phyloP scores from a whole-genome alignment of 2,113 vertebrate species.

The Sylvietta virens region DNA sequence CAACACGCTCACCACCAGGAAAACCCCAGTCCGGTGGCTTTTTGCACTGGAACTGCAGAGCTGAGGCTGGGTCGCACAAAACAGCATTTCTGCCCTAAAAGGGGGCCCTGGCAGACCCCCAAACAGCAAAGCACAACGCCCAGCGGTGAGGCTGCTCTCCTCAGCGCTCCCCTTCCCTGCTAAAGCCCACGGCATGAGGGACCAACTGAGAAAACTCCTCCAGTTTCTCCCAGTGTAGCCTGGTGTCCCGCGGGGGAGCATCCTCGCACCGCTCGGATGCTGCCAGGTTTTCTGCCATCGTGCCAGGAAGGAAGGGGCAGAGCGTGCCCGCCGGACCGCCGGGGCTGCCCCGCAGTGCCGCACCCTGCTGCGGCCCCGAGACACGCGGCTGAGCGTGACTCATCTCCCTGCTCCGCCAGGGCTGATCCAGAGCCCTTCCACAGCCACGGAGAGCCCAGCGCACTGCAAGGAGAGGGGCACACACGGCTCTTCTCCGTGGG shows the following conservation, averaged over 20 bases:
- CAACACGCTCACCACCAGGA: not conserved
- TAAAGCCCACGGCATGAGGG: fast-evolving
- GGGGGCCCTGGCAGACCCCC: fast-evolving
- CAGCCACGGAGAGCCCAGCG: fast-evolving
- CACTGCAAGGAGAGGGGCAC: not conserved
- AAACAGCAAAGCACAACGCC: fast-evolving
- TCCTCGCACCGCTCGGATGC: fast-evolving
- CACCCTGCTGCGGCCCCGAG: not conserved
- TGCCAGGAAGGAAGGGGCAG: not conserved
- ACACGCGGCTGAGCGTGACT: not conserved
- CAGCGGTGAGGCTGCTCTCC: not conserved
- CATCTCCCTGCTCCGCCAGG: not conserved
- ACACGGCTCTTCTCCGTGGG: fast-evolving
- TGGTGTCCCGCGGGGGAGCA: fast-evolving
- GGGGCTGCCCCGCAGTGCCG: fast-evolving
- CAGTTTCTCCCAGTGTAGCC: not conserved
- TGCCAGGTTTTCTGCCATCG: fast-evolving
- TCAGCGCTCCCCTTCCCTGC: fast-evolving
- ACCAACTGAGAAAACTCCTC: not conserved
- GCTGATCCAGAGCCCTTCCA: not conserved
- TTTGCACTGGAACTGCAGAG: not conserved
- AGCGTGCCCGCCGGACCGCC: fast-evolving
- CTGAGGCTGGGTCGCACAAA: not conserved
- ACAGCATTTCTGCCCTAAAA: not conserved
- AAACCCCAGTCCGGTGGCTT: fast-evolving